phyloP scores from a whole-genome alignment of 2,888 invertebrate genomes.

The Eremobia ochroleuca region DNA sequence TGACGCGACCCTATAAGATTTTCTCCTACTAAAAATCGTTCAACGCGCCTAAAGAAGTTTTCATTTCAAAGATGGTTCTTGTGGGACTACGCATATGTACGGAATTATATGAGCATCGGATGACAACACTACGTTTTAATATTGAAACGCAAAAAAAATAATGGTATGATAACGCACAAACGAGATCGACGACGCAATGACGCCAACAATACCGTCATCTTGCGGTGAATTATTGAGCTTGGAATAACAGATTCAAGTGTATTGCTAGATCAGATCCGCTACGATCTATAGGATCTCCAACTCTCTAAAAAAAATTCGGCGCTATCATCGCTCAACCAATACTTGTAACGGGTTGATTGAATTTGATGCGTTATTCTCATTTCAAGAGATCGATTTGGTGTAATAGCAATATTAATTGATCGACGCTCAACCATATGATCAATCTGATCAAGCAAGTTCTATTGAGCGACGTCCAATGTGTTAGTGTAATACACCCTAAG shows the following conservation, averaged over 20 bases:
- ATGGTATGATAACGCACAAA: neutral
- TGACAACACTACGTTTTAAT: neutral
- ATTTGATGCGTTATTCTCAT: slow-evolving; percentile 12
- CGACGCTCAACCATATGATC: neutral
- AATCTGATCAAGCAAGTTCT: neutral
- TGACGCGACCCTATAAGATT: neutral
- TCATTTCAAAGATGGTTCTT: neutral
- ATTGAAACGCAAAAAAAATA: neutral
- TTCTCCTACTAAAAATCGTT: neutral
- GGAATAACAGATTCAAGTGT: neutral
- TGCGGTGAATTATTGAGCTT: neutral
- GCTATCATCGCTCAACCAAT: slow-evolving; percentile 19
- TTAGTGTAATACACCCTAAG: slow-evolving; percentile 19
- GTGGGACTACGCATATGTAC: neutral
- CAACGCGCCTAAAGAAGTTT: neutral
- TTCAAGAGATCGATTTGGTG: slow-evolving; percentile 21
- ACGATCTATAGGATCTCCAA: neutral
- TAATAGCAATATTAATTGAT: slow-evolving; percentile 1
- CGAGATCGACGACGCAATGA: neutral
- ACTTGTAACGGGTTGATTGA: slow-evolving; percentile 30
- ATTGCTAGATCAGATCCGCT: neutral
- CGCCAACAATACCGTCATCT: neutral
- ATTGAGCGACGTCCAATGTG: neutral
- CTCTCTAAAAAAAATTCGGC: slow-evolving; percentile 9
- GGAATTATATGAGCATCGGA: neutral